Evolutionary conservation across 2,888 invertebrate species (phyloP), one percentile per base, ranked within the genome.

Genomic region (Melitaea athalia): DNA sequence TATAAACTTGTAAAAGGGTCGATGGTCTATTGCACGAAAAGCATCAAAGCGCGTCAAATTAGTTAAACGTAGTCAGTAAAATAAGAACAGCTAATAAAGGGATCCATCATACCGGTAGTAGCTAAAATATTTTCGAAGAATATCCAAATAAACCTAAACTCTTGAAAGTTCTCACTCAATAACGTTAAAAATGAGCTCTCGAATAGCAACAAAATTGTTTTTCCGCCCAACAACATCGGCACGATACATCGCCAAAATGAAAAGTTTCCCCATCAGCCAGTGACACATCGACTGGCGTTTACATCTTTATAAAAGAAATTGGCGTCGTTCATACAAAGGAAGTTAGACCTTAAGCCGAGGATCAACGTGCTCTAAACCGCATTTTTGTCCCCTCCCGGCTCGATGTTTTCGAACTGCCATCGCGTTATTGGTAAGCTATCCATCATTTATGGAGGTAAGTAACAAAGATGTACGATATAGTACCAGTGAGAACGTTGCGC

Each of bases 231-330:
- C 78, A 76, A 73, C 84, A 82, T 76, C 81, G 78, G 78, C 78
- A 74, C 83, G 82, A 84, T 86, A 87, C 86, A 86, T 85, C 83
- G 85, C 80, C 85, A 85, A 89, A 91, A 91, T 91, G 87, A 90
- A 91, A 91, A 91, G 90, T 90, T 90, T 89, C 82, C 85, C 88
- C 85, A 91, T 89, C 89, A 88, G 78, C 85, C 80, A 84, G 88
- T 90, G 91, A 91, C 90, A 89, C 87, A 83, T 89, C 87, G 90
- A 89, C 85, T 89, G 89, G 86, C 89, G 86, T 89, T 87, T 87
- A 90, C 89, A 91, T 91, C 89, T 91, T 88, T 85, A 86, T 89
- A 81, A 81, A 85, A 85, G 81, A 87, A 88, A 88, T 88, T 87
- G 86, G 82, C 81, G 73, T 72, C 75, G 78, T 82, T 81, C 80